A percentile compares a stretch with the other conserved stretches of the same genome.
These are phyloP conservation scores for Margarornis squamiger DNA, from an alignment of 2,797 vertebrate species.

Conservation along the genomic window DNA sequence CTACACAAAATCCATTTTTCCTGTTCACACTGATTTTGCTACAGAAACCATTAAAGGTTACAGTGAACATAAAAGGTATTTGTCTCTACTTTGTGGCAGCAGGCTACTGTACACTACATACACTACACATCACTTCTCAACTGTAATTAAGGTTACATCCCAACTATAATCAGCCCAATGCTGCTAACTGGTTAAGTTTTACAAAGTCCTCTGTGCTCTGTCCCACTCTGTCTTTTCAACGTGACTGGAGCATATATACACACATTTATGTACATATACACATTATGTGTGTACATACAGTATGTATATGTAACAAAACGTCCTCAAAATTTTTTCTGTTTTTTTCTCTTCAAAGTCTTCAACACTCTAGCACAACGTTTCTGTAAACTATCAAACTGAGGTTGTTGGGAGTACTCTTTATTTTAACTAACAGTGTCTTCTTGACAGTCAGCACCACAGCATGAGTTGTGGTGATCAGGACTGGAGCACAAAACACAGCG, in stretches of 20 bases:
- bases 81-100: not conserved
- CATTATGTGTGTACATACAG: fast-evolving
- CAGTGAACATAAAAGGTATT: not conserved
- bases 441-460: not conserved
- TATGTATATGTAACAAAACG: not conserved
- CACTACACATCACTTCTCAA: not conserved
- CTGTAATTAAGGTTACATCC: not conserved
- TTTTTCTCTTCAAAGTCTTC: not conserved
- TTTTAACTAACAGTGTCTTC: not conserved
- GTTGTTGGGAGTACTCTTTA: not conserved
- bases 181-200: not conserved
- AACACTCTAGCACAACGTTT: not conserved
- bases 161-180: not conserved
- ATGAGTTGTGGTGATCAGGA: not conserved
- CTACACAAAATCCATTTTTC: not conserved
- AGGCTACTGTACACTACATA: not conserved
- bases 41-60: not conserved
- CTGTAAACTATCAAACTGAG: not conserved
- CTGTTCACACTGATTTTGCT: not conserved
- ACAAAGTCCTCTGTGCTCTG: not conserved
- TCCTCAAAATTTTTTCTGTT: not conserved
- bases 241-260: not conserved
- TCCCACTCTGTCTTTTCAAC: not conserved
- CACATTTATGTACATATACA: not conserved
- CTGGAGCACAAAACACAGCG: not conserved